These are phyloP conservation scores for Margarornis squamiger DNA, from an alignment of 2,797 vertebrate species.

Conservation along the genomic window DNA sequence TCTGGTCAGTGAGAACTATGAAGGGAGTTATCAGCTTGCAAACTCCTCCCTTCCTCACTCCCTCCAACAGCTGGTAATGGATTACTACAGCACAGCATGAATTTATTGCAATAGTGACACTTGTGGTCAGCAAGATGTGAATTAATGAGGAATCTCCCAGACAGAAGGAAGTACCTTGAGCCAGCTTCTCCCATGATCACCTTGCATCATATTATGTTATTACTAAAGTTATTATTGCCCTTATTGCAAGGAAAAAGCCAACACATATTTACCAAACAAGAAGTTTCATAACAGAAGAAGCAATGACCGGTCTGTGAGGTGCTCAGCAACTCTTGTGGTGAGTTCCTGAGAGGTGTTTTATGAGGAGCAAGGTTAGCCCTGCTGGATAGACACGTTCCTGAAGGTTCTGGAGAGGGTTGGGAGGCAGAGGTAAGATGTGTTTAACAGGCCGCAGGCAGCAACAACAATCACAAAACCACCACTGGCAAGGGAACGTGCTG, in stretches of 20 bases:
- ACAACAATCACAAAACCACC: not conserved
- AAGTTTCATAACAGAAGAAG: not conserved
- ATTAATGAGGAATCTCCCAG: not conserved
- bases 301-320: rapidly evolving
- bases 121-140: not conserved
- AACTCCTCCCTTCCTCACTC: not conserved
- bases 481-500: not conserved
- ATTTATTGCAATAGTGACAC: not conserved
- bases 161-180: not conserved
- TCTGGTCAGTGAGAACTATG: not conserved
- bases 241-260: not conserved
- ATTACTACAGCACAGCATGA: not conserved
- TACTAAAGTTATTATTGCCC: not conserved
- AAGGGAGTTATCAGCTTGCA: not conserved
- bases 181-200: not conserved
- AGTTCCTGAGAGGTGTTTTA: not conserved
- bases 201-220: not conserved
- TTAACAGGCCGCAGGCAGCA: not conserved
- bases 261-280: not conserved
- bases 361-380: not conserved
- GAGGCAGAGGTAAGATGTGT: not conserved
- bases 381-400: not conserved
- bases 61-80: not conserved
- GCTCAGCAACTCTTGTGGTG: not conserved
- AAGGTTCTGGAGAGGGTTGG: not conserved